Percentiles rank a stretch among this genome's conserved stretches.
Conservation (phyloP, 2,888 invertebrate genomes). For the Cryptophagus acutangulus region DNA sequence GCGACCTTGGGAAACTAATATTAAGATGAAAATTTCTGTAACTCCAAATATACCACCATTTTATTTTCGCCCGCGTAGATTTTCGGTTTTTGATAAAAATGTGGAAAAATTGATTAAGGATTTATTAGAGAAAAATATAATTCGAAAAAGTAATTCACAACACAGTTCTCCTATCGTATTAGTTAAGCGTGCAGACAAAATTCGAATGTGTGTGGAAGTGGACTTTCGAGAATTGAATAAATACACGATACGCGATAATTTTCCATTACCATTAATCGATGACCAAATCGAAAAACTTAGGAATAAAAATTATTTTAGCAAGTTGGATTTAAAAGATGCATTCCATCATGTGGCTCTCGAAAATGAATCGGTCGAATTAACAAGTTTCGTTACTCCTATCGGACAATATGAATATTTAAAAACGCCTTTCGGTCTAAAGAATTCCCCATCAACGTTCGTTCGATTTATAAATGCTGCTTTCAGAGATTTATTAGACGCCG, state of each 20-base stretch:
- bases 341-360: constrained; percentile 30
- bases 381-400: constrained; percentile 28
- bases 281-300: background rate
- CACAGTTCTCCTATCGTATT: background rate
- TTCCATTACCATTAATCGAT: background rate
- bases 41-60: too few relatives aligned
- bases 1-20: too few relatives aligned
- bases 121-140: background rate
- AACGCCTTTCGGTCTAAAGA: constrained; percentile 20
- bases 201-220: background rate
- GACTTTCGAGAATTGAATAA: constrained; percentile 4
- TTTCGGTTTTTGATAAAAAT: constrained; percentile 4
- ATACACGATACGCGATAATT: background rate
- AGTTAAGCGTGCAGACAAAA: background rate
- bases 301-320: constrained; percentile 23
- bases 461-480: background rate
- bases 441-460: background rate
- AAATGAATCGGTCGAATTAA: constrained; percentile 23
- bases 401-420: constrained; percentile 28
- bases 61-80: background rate
- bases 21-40: too few relatives aligned
- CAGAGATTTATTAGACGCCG: background rate
- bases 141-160: background rate
- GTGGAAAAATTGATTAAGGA: background rate
- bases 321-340: constrained; percentile 33